phyloP scores from a whole-genome alignment of 2,888 invertebrate species.

The Tiphia femorata region DNA sequence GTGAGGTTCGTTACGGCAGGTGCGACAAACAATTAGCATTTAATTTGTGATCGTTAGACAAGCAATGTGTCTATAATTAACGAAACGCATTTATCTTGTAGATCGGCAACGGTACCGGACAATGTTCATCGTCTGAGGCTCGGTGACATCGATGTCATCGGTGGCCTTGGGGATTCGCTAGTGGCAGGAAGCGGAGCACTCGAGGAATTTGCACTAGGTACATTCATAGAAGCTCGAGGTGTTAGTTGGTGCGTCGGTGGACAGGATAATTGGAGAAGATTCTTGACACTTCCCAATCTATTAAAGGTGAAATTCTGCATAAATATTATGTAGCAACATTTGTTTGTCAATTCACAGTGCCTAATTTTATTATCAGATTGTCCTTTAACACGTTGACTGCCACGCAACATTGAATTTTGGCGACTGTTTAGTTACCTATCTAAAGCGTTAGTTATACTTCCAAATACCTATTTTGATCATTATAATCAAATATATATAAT shows the following conservation, averaged over 20 bases:
- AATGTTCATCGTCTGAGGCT: conserved; percentile 79
- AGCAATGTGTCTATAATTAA: not conserved
- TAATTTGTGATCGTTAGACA: not conserved
- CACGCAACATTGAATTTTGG: too few relatives aligned
- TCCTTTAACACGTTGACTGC: too few relatives aligned
- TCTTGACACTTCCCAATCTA: conserved; percentile 80
- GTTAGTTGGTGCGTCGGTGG: conserved; percentile 84
- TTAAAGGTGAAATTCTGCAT: conserved; percentile 52
- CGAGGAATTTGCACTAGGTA: conserved; percentile 80
- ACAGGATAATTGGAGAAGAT: conserved; percentile 78
- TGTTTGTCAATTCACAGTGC: too few relatives aligned
- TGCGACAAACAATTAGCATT: conserved; percentile 29
- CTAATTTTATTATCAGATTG: too few relatives aligned
- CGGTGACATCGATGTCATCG: conserved; percentile 80
- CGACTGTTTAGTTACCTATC: too few relatives aligned
- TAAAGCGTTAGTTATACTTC: too few relatives aligned
- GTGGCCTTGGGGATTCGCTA: conserved; percentile 80
- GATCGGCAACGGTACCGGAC: conserved; percentile 68
- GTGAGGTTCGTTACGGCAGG: conserved; percentile 62
- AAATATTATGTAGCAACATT: not conserved
- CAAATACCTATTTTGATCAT: too few relatives aligned
- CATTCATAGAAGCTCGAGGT: conserved; percentile 80
- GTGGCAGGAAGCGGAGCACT: conserved; percentile 81
- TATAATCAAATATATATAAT: too few relatives aligned
- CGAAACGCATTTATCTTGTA: too few relatives aligned